Base-by-base conservation (phyloP, 2,888 invertebrate species). In the Synanthedon formicaeformis region DNA sequence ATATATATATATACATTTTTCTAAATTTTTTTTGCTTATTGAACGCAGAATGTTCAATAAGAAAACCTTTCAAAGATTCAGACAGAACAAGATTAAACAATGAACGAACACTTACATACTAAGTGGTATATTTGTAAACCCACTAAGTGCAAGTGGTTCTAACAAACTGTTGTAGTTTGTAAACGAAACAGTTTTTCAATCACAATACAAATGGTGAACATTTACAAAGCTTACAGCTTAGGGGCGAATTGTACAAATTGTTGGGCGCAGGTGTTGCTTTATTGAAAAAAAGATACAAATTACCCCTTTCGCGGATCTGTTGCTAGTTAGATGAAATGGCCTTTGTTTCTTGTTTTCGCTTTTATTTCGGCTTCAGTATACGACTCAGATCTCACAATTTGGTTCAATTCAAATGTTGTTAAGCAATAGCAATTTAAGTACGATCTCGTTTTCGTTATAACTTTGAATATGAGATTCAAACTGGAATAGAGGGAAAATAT, bases 241-340 rank as follows among this genome's bases (percentile, higher is more conserved):
- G 76, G 75, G 75, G 69, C 73, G 69, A 65, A 62, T 62, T 63
- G 71, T 77, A 76, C 75, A 80, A 84, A 78, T 78, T 75, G 79
- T 58, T 62, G 67, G 62, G 70, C 79, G 71, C 84, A 85, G 84
- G 86, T 87, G 86, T 76, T 81, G 71, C 70, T 82, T 80, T 85
- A 85, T 84, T 85, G 83, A 83, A 85, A 84, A 78, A 85, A 83
- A 82, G 79, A 82, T 79, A 82, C 79, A 80, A 82, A 85, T 83
- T 77, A 78, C 82, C 75, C 71, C 78, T 80, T 34, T 75, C 71
- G 71, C 69, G 69, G 73, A 73, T 75, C 72, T 79, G 75, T 77
- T 77, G 73, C 64, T 59, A 66, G 69, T 74, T 75, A 73, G 74
- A 77, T 79, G 70, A 45, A 45, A 34, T 34, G 34, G 34, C 34